Conservation (phyloP, 2,113 vertebrate genomes). For the Egretta garzetta region DNA sequence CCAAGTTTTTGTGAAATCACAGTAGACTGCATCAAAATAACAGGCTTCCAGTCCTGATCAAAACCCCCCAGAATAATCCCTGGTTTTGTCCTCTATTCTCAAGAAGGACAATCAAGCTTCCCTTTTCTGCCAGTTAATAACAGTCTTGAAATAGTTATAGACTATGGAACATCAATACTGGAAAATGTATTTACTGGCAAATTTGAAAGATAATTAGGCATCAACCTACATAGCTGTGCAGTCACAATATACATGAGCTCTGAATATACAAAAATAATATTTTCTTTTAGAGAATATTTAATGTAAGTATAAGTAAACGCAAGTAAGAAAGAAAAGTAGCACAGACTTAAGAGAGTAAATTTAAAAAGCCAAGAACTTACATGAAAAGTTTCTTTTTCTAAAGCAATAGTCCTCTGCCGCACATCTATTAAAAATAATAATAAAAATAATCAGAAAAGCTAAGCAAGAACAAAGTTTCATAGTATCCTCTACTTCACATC, state of each 20-base stretch:
- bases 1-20: neutral
- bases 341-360: neutral
- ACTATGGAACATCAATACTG: neutral
- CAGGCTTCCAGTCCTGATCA: neutral
- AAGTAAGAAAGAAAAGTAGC: neutral
- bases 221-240: conserved; percentile 6
- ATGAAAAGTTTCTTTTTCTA: neutral
- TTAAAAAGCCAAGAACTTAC: conserved; percentile 52
- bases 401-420: neutral
- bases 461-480: neutral
- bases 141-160: neutral
- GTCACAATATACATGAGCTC: neutral
- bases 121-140: neutral
- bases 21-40: neutral
- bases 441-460: conserved; percentile 1
- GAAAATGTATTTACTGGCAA: neutral
- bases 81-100: neutral
- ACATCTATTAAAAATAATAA: conserved; percentile 52
- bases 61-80: neutral
- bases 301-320: conserved; percentile 23
- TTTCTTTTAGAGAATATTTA: conserved; percentile 22
- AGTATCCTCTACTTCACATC: neutral
- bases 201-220: conserved; percentile 18
- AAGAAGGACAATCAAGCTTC: neutral
- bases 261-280: neutral